Conservation (phyloP, 1,140 invertebrate species). For the Drosophila navojoa region DNA sequence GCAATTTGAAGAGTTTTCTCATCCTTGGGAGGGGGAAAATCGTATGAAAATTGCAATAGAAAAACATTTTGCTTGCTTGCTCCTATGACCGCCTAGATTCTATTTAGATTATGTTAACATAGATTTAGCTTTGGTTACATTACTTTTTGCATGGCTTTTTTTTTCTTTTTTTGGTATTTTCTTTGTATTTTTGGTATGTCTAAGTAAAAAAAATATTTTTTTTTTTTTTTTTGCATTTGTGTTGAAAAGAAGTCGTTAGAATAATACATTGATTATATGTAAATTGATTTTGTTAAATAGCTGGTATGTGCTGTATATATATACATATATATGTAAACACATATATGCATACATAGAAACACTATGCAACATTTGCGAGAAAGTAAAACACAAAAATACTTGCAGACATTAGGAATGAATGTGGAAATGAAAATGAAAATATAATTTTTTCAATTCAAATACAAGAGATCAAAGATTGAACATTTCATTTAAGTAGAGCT, state of each 20-base stretch:
- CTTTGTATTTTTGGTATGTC: slow-evolving; percentile 16
- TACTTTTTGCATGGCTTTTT: slow-evolving; percentile 1
- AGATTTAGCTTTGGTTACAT: slow-evolving; percentile 34
- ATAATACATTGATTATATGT: slow-evolving; percentile 35
- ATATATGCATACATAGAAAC: slow-evolving; percentile 16
- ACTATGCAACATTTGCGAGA: slow-evolving; percentile 31
- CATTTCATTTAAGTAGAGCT: background rate
- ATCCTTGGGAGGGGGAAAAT: background rate
- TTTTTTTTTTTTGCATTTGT: slow-evolving; percentile 20
- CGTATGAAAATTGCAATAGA: background rate
- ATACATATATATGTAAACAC: slow-evolving; percentile 2
- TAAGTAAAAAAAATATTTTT: slow-evolving; percentile 45
- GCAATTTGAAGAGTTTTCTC: background rate
- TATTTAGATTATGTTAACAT: slow-evolving; percentile 49
- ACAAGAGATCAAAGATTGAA: slow-evolving; percentile 10
- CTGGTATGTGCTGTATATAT: slow-evolving; percentile 28
- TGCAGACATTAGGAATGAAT: background rate
- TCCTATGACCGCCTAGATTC: slow-evolving; percentile 32
- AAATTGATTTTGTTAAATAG: slow-evolving; percentile 23
- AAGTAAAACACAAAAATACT: background rate
- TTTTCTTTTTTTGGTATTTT: slow-evolving; percentile 6
- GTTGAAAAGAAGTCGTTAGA: slow-evolving; percentile 36
- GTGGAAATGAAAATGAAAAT: slow-evolving; percentile 14
- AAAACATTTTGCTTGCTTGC: background rate
- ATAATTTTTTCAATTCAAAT: background rate